Evolutionary conservation across 2,113 vertebrate species (phyloP), one percentile per base, ranked within the genome.

Genomic region (Tragelaphus strepsiceros): DNA sequence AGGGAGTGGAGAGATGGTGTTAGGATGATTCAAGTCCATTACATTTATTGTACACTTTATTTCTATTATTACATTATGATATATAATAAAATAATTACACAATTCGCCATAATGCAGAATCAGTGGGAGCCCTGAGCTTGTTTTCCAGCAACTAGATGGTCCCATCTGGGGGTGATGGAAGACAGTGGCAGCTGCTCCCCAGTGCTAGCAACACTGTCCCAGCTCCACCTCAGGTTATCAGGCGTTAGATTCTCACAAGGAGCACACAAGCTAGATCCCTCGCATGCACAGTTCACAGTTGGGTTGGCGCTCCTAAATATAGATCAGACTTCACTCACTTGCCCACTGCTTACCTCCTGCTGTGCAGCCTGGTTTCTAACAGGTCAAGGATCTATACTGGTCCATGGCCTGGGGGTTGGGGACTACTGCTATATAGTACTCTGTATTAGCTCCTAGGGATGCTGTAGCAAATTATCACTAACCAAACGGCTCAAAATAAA

Each of bases 1-100:
- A 0, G 10, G 19, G 10, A 5, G 1, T 39, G n/a, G n/a, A 10
- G n/a, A 71, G 67, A 74, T 24, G 67, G 21, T 74, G 35, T 74
- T 35, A 39, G 21, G 35, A 74, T 74, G 67, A 74, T 39, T 74
- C 67, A 74, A 74, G 67, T 35, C 39, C 19, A 24, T 39, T 74
- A 39, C 35, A 24, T 74, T 74, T 39, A 22, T 24, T 74, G 10
- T 74, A 74, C 10, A 39, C 67, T 74, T 74, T 24, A 74, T 39
- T 74, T 74, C 67, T 74, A 22, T 74, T 24, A 74, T 74, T 17
- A 74, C 2, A 24, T 74, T 24, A 74, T 39, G 67, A 39, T 74
- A 74, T 13, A 74, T 6, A 39, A 74, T 74, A 74, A 74, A 74
- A 74, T 39, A 74, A 39, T 22, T 74, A 74, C 35, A 74, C 67